phyloP scores from a whole-genome alignment of 2,888 invertebrate species.

The Sinotaia quadrata region DNA sequence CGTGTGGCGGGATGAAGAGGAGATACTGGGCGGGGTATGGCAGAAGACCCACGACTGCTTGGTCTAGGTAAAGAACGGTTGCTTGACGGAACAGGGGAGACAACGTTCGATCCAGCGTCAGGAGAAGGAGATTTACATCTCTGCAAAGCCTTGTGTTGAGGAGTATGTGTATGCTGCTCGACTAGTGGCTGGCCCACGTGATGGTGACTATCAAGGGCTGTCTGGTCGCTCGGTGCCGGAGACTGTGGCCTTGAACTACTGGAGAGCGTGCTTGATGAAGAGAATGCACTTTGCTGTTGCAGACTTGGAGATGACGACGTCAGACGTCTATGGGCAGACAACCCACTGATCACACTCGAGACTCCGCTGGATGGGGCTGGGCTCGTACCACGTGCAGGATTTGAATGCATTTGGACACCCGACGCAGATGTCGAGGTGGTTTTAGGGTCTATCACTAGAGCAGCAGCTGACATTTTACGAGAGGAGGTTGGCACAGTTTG shows the following conservation, averaged over 20 bases:
- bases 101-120: neutral
- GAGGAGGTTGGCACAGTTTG: conserved; percentile 30
- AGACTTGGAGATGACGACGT: neutral
- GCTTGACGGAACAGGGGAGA: conserved; percentile 9
- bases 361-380: conserved; percentile 4
- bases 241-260: neutral
- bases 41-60: conserved; percentile 6
- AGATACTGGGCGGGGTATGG: neutral
- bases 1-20: neutral
- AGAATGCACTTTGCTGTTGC: neutral
- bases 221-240: neutral
- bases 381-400: conserved; percentile 24
- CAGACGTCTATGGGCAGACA: conserved; percentile 1
- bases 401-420: neutral
- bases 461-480: conserved; percentile 24
- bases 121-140: conserved; percentile 29
- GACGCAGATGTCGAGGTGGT: neutral
- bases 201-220: neutral
- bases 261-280: neutral
- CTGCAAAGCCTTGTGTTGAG: conserved; percentile 15
- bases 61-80: conserved; percentile 25
- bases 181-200: neutral
- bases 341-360: neutral
- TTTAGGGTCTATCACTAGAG: neutral
- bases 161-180: neutral